Conservation (phyloP, 2,797 vertebrate species). For the Mallotus villosus region DNA sequence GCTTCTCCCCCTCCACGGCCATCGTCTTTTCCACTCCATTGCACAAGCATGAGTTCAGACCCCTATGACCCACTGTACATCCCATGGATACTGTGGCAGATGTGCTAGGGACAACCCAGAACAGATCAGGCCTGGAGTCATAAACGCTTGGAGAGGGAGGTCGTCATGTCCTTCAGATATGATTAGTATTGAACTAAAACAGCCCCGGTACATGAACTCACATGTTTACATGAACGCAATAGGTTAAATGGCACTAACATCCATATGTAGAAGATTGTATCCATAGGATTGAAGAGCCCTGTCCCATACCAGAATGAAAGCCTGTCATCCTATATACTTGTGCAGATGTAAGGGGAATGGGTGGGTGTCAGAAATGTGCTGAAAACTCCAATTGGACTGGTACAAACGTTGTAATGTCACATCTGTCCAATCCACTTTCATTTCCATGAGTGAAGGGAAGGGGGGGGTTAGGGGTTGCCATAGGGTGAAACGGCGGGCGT, state of each 20-base stretch:
- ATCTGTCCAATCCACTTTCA: too few species aligned
- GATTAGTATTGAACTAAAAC: background rate
- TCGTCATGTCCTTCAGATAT: background rate
- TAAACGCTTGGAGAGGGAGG: background rate
- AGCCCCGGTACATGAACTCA: background rate
- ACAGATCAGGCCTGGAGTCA: background rate
- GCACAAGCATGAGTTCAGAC: conserved; percentile 42
- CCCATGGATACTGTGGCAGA: background rate
- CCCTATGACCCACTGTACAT: background rate
- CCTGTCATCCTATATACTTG: too few species aligned
- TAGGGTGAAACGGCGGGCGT: background rate
- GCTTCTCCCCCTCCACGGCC: conserved; percentile 37
- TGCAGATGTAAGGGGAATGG: too few species aligned
- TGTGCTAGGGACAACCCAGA: conserved; percentile 7
- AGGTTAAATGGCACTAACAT: background rate
- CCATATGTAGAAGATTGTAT: too few species aligned
- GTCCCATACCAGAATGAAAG: too few species aligned
- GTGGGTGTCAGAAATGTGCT: too few species aligned
- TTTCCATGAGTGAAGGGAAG: background rate
- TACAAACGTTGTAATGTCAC: too few species aligned
- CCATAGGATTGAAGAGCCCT: too few species aligned
- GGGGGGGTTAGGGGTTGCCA: background rate
- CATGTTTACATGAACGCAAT: background rate
- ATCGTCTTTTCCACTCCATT: conserved; percentile 38
- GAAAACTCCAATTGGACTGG: too few species aligned